Evolutionary conservation across 2,113 vertebrate species (phyloP), one percentile per base, ranked within the genome.

Genomic region (Sylvia atricapilla): DNA sequence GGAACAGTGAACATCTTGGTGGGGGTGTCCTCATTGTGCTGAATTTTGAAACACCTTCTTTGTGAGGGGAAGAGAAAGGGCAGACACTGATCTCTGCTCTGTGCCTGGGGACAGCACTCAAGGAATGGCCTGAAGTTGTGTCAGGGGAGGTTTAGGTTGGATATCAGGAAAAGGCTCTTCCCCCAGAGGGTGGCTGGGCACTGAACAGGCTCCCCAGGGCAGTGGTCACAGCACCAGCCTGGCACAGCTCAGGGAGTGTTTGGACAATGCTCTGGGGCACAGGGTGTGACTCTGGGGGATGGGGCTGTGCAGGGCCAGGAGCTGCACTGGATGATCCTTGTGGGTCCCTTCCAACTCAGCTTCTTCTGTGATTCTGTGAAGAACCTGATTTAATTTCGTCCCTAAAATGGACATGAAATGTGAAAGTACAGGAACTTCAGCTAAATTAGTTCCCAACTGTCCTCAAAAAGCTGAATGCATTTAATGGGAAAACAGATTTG

Each of bases 61-160:
- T 52, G 9, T 68, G 37, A 60, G 27, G 39, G 63, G 6, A 52
- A 15, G 9, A 68, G 27, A 2, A 68, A 4, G 14, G 33, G 6
- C 11, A 44, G 31, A 16, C 25, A 27, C 0, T 76, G 72, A 77
- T 77, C 53, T 21, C 31, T 77, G 27, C 62, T 43, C 28, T 58
- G 19, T n/a, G 28, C 4, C 4, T 2, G 0, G 20, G 2, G 7
- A 35, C 25, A 50, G 44, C 13, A 30, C 0, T 2, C 0, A 21
- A 13, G 30, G 52, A 50, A 86, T 15, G 44, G 31, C 72, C 52
- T 76, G 62, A 35, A 0, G 24, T 1, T 58, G 52, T 35, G 35
- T 11, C 62, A 67, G 62, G 52, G 19, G 3, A 50, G 21, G 35
- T 58, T 85, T 17, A 7, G 13, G 30, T 9, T 41, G 60, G 72